Conservation (phyloP, 2,113 vertebrate genomes). For the Stegastes partitus region DNA sequence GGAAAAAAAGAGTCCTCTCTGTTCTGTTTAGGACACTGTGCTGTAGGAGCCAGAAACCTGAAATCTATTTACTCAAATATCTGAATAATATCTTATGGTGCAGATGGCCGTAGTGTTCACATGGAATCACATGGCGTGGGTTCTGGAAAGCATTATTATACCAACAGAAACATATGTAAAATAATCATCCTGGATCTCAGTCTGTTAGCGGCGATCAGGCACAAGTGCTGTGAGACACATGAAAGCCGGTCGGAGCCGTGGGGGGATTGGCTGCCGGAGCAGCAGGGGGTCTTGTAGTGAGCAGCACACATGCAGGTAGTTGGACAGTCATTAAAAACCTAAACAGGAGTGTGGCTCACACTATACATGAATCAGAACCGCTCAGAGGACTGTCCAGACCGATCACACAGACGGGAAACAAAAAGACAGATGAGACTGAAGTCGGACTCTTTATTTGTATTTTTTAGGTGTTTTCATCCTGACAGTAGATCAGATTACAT, state of each 20-base stretch:
- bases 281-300: constrained; percentile 30
- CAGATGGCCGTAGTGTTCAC: not conserved
- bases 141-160: not conserved
- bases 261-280: constrained; percentile 20
- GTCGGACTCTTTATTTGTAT: too few species aligned
- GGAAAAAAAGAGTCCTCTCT: not conserved
- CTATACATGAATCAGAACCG: not conserved
- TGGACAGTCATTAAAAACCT: constrained; percentile 22
- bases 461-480: too few species aligned
- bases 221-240: constrained; percentile 13
- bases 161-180: not conserved
- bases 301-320: constrained; percentile 26
- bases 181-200: not conserved
- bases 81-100: not conserved
- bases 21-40: not conserved
- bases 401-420: not conserved
- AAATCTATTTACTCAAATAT: not conserved
- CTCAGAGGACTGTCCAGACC: not conserved
- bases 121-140: not conserved
- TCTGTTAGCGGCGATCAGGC: constrained; percentile 14
- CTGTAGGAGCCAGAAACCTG: not conserved
- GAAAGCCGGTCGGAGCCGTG: constrained; percentile 11
- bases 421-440: too few species aligned
- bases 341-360: not conserved
- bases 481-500: too few species aligned